A percentile compares a stretch with the other conserved stretches of the same genome.
phyloP scores from a whole-genome alignment of 2,113 vertebrate genomes.

The Parus major region DNA sequence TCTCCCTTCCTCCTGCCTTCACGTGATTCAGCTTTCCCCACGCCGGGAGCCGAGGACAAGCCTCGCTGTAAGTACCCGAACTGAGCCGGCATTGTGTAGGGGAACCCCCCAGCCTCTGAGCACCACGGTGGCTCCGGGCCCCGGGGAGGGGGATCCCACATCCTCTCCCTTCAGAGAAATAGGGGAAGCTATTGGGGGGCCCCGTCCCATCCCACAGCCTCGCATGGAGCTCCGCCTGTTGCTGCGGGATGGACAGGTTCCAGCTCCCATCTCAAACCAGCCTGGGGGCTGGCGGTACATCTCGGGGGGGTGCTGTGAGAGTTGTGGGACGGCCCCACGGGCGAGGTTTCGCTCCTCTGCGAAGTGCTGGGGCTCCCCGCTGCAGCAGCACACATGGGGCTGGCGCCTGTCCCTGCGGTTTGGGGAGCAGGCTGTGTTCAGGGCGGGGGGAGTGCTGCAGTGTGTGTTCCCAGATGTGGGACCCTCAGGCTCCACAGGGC shows the following conservation, averaged over 20 bases:
- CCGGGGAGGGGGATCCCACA: too few species aligned
- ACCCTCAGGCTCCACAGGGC: not conserved
- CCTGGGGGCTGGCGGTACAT: not conserved
- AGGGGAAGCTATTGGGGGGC: too few species aligned
- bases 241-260: not conserved
- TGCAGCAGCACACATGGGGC: not conserved
- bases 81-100: not conserved
- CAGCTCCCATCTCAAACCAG: not conserved
- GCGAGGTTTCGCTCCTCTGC: not conserved
- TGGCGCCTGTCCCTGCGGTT: not conserved
- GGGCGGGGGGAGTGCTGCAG: not conserved
- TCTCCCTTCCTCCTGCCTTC: not conserved
- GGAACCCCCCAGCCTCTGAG: not conserved
- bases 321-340: not conserved
- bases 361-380: not conserved
- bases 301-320: not conserved
- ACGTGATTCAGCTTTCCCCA: conserved; percentile 29
- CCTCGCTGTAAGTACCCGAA: conserved; percentile 24
- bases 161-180: not conserved
- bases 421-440: not conserved
- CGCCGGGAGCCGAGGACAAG: not conserved
- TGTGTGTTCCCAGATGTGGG: not conserved
- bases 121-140: not conserved
- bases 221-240: not conserved
- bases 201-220: not conserved